Base-by-base conservation (phyloP, 2,797 vertebrate genomes). In the Thunnus albacares region DNA sequence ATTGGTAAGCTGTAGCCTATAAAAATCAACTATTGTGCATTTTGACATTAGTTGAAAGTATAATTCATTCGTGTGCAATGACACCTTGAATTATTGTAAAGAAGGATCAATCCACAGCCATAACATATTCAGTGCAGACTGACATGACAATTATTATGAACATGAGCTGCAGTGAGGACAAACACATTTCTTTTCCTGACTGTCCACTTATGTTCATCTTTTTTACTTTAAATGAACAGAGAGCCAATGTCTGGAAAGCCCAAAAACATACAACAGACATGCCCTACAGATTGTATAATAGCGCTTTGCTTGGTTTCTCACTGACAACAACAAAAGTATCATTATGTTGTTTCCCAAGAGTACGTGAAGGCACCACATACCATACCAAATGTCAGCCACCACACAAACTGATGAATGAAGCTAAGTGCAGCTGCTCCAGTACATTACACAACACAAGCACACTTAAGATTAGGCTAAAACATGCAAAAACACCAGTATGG, bases 401-500 rank as follows among this genome's bases (percentile, higher is more conserved):
- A 64, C 49, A 35, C 75, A 63, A 17, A 49, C 68, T 49, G 67
- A 18, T 43, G 38, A 77, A 79, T 74, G 68, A 72, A 80, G 66
- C 47, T 13, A 56, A 57, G 73, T 64, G 43, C 64, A 64, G 63
- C 78, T 75, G 66, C 53, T 62, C 20, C 51, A 67, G 33, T 9
- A 35, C 65, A 77, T 28, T 2, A 26, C 41, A 52, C 80, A 68
- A 67, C 59, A 22, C 15, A 18, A 67, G 66, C 58, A 64, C 53
- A 75, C 61, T 81, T 77, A 52, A 51, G 20, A 73, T 75, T 38
- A 49, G 20, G 69, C 45, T 67, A 33, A 56, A 77, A 85, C 43
- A 69, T 75, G 24, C 59, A 77, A 63, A 73, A 84, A 75, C 59
- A 68, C 43, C 55, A 70, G 66, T 4, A 79, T 30, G 73, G 75